Conservation (phyloP, 2,888 invertebrate genomes). For the Ramazzottius varieornatus region DNA sequence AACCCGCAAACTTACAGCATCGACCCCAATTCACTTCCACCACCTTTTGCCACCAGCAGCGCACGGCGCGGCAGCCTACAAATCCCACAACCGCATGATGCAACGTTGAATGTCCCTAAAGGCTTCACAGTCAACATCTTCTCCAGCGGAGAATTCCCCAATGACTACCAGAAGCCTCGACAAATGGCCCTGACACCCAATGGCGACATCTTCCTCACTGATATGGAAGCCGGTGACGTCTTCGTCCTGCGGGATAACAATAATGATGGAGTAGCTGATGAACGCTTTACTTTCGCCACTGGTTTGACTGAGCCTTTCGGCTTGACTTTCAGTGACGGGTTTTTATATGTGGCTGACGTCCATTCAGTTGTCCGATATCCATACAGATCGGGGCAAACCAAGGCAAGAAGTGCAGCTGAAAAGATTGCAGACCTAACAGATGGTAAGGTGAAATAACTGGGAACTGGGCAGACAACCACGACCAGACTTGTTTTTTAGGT, state of each 20-base stretch:
- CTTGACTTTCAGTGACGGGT: background rate
- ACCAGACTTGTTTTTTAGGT: too few relatives aligned
- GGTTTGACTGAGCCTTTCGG: background rate
- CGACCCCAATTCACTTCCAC: background rate
- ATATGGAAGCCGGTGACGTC: background rate
- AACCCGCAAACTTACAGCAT: background rate
- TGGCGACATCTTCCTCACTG: background rate
- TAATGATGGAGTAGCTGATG: background rate
- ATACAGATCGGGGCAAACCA: background rate
- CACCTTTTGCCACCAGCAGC: background rate
- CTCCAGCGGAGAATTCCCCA: background rate
- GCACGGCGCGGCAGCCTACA: too few relatives aligned
- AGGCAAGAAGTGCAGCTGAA: background rate
- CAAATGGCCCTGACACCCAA: background rate
- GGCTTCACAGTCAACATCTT: background rate
- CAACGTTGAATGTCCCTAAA: background rate
- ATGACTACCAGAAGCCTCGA: background rate
- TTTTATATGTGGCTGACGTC: background rate
- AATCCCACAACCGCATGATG: background rate
- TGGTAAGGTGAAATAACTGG: too few relatives aligned
- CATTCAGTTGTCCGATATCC: background rate
- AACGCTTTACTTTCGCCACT: background rate
- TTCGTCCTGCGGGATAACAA: background rate
- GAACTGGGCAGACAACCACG: too few relatives aligned
- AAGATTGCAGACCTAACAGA: too few relatives aligned